phyloP scores from a whole-genome alignment of 2,888 invertebrate species.

The Sceliomorpha sp. region DNA sequence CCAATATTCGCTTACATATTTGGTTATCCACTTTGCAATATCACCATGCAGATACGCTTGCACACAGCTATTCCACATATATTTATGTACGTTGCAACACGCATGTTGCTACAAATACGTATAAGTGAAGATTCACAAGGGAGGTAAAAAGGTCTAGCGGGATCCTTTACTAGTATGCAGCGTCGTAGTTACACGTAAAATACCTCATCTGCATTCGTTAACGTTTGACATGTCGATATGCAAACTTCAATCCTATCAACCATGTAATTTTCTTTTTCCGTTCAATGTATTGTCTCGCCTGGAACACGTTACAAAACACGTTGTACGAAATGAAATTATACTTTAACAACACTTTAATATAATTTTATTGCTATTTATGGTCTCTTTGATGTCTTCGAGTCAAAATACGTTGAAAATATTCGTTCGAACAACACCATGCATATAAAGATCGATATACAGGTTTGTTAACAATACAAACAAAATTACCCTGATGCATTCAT shows the following conservation, averaged over 20 bases:
- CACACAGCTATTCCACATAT: constrained; percentile 20
- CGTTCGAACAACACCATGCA: too few relatives aligned
- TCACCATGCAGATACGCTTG: constrained; percentile 65
- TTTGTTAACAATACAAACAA: too few relatives aligned
- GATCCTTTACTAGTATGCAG: constrained; percentile 64
- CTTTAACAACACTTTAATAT: constrained; percentile 35
- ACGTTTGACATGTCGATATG: constrained; percentile 69
- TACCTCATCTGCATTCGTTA: constrained; percentile 74
- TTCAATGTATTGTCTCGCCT: constrained; percentile 40
- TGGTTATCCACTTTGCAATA: constrained; percentile 65
- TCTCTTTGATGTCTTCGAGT: constrained; percentile 42
- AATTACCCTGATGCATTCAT: too few relatives aligned
- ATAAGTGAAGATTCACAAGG: constrained; percentile 51
- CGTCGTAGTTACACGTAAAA: constrained; percentile 66
- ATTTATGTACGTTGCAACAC: constrained; percentile 46
- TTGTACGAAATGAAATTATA: constrained; percentile 19
- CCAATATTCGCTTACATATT: constrained; percentile 72
- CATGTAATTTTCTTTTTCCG: constrained; percentile 50
- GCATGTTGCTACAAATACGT: constrained; percentile 39
- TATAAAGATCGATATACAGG: too few relatives aligned
- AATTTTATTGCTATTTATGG: constrained; percentile 35
- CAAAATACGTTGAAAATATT: too few relatives aligned
- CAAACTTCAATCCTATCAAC: constrained; percentile 50
- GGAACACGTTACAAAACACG: constrained; percentile 15
- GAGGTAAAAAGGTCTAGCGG: constrained; percentile 57